Conservation (phyloP, 2,797 vertebrate species). For the Malacoctenus gilli region DNA sequence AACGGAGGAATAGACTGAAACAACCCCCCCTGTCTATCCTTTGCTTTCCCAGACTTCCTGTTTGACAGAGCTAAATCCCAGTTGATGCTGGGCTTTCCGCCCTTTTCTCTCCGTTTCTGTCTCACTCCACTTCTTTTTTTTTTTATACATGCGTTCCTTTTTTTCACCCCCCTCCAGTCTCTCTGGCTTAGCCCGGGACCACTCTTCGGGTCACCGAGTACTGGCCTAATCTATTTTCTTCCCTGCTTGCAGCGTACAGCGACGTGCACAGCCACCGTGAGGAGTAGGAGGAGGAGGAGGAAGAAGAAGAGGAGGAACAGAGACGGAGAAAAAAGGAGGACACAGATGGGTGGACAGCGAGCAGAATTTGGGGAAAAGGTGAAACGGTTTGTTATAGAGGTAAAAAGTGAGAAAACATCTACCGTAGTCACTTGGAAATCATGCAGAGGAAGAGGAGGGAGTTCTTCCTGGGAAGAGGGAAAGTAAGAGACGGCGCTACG, state of each 20-base stretch:
- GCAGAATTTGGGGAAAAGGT: constrained; percentile 58
- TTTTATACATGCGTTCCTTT: constrained; percentile 22
- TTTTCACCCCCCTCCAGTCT: constrained; percentile 34
- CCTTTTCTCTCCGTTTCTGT: constrained; percentile 55
- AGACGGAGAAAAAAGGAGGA: too few relatives aligned
- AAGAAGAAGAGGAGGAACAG: constrained; percentile 36
- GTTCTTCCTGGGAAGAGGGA: constrained; percentile 31
- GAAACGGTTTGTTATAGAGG: constrained; percentile 48
- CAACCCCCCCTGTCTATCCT: constrained; percentile 77
- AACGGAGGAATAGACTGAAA: constrained; percentile 75
- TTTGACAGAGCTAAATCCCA: constrained; percentile 80
- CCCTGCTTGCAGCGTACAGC: constrained; percentile 33
- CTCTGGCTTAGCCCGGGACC: constrained; percentile 48
- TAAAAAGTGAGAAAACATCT: constrained; percentile 45
- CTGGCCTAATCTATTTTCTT: constrained; percentile 49
- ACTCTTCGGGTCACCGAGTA: constrained; percentile 63
- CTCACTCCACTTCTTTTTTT: constrained; percentile 29
- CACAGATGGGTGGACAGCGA: constrained; percentile 42
- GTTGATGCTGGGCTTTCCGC: constrained; percentile 77
- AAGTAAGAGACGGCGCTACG: too few relatives aligned
- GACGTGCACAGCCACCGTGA: constrained; percentile 26
- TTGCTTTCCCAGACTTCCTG: constrained; percentile 80
- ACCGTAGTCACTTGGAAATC: too few relatives aligned
- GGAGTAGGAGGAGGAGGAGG: constrained; percentile 8
- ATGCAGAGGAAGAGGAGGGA: constrained; percentile 22